Conservation (phyloP, 2,888 invertebrate species). For the Trichopoda pennipes region DNA sequence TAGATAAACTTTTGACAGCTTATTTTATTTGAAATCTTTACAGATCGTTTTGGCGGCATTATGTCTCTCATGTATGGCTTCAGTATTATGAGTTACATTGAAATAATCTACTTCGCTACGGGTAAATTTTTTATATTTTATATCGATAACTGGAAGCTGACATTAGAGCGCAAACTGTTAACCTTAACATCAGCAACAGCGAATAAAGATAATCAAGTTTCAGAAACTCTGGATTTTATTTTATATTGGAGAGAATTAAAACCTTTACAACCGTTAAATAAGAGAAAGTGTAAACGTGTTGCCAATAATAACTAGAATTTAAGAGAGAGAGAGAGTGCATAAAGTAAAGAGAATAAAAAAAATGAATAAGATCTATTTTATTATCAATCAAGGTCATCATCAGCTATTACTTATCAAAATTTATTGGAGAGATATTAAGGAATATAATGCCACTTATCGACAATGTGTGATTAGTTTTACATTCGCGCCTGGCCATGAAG, state of each 20-base stretch:
- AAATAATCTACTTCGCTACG: conserved; percentile 76
- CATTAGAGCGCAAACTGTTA: conserved; percentile 19
- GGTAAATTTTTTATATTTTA: conserved; percentile 77
- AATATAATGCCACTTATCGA: too few relatives aligned
- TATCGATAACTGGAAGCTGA: conserved; percentile 49
- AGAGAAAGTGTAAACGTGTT: conserved; percentile 29
- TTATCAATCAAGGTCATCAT: too few relatives aligned
- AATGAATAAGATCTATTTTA: too few relatives aligned
- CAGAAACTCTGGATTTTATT: conserved; percentile 15
- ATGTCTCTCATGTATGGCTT: conserved; percentile 79
- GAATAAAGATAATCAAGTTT: not conserved
- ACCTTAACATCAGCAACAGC: not conserved
- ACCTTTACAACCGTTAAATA: conserved; percentile 59
- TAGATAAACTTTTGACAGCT: not conserved
- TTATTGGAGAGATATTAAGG: too few relatives aligned
- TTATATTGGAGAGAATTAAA: conserved; percentile 72
- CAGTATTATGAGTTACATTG: conserved; percentile 78
- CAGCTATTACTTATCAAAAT: too few relatives aligned
- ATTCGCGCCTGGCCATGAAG: too few relatives aligned
- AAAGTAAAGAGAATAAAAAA: too few relatives aligned
- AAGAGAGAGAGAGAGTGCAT: not conserved
- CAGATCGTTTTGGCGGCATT: conserved; percentile 80
- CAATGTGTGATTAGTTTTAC: too few relatives aligned
- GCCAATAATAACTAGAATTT: not conserved
- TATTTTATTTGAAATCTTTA: not conserved